Base-by-base conservation (phyloP, 2,797 vertebrate genomes). In the Smutsia gigantea region DNA sequence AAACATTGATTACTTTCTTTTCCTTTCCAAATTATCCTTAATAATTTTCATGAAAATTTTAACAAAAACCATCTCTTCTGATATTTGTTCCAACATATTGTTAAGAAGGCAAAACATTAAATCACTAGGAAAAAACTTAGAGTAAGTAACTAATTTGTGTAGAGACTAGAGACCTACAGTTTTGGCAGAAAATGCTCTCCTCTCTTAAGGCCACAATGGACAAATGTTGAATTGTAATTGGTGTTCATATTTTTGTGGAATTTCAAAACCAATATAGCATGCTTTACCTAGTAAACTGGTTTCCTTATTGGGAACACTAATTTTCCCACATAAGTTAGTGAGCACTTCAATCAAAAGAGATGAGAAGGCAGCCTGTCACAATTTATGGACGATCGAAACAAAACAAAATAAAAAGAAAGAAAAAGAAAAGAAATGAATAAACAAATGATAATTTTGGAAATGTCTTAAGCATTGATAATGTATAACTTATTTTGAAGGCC, bases 91-190 rank as follows among this genome's bases (percentile, higher is more conserved):
- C 46, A 93, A 97, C 12, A 27, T n/a, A 11, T 96, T 96, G 71
- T 31, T 96, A 96, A 97, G 92, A 96, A 31, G 74, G 31, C 34
- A 95, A 97, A 97, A 95, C 74, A 90, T 97, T 96, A 94, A 97
- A 68, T 74, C 94, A 71, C 42, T 88, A 96, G 94, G 81, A 29
- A 77, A 69, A 95, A 59, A 34, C 31, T 63, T 57, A 51, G 66
- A 39, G 4, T 51, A 31, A 61, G 5, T 37, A 23, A 87, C 4
- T 46, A 14, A 59, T 46, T 87, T 9, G 1, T 61, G 1, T 49
- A 37, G 7, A 8, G 29, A 68, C 13, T 42, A 81, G 49, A 25
- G 12, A 68, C 31, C 29, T 23, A 4, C 4, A 64, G 6, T 31
- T 81, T 74, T 89, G n/a, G 51, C 14, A 21, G 37, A 72, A 77